Percentiles rank a stretch among this genome's conserved stretches.
Evolutionary conservation across 2,113 vertebrate genomes (phyloP).

Genomic region (Cryptotis parvus): DNA sequence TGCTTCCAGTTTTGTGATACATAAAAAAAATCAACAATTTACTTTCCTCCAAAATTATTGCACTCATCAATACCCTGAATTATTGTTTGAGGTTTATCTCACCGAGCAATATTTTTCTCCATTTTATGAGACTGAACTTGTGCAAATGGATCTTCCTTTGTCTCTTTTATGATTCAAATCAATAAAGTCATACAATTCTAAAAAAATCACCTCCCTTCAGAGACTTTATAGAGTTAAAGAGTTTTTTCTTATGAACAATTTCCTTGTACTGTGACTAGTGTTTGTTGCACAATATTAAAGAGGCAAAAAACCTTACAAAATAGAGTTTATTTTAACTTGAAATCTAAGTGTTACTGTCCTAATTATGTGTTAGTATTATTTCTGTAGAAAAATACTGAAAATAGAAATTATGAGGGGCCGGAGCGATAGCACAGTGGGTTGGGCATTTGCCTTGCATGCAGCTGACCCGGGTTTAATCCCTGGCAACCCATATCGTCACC

Average conservation of each 20-base stretch:
- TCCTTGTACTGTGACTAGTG: conserved; percentile 28
- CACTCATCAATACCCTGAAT: background rate
- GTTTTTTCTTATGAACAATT: conserved; percentile 63
- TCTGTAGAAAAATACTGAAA: background rate
- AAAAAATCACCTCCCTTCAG: conserved; percentile 70
- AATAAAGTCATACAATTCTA: conserved; percentile 66
- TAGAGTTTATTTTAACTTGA: background rate
- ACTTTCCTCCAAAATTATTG: conserved; percentile 39
- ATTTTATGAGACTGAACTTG: conserved; percentile 65
- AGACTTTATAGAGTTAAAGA: conserved; percentile 69
- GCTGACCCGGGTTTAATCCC: no score
- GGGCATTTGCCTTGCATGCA: no score
- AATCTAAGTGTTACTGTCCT: background rate
- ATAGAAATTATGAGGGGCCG: background rate
- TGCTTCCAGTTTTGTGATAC: background rate
- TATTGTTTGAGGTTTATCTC: conserved; percentile 47
- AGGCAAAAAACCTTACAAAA: background rate
- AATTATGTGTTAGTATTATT: background rate
- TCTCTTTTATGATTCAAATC: conserved; percentile 74
- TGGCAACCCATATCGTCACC: no score
- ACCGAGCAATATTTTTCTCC: conserved; percentile 33
- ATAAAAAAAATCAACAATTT: conserved; percentile 44
- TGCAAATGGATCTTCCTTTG: conserved; percentile 61
- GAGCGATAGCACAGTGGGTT: no score
- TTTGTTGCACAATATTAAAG: background rate